A percentile compares a stretch with the other conserved stretches of the same genome.
Conservation (phyloP, 2,113 vertebrate species). For the Canis aureus region DNA sequence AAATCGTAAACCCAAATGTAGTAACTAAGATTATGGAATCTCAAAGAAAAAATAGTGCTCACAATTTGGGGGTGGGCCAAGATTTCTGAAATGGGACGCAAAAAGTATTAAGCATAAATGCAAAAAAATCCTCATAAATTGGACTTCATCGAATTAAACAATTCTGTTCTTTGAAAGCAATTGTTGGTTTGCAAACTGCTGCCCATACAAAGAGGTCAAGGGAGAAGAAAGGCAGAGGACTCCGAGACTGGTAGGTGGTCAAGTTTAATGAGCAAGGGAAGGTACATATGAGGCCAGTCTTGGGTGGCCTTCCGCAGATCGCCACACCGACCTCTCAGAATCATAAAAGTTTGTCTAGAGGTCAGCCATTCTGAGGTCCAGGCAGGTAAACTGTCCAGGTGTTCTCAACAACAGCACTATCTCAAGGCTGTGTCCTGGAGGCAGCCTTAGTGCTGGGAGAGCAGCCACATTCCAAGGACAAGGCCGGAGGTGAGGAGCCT, state of each 20-base stretch:
- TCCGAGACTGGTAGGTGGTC: not conserved
- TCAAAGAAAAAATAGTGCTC: not conserved
- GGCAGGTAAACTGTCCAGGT: not conserved
- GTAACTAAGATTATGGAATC: not conserved
- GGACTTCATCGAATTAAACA: not conserved
- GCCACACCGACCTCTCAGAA: not conserved
- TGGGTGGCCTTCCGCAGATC: not conserved
- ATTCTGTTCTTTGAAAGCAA: not conserved
- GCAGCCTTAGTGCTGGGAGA: not conserved
- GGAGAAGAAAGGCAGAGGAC: not conserved
- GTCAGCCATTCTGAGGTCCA: not conserved
- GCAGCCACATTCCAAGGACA: not conserved
- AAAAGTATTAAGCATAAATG: not conserved
- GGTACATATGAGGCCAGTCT: not conserved
- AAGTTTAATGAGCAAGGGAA: not conserved
- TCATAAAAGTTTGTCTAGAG: not conserved
- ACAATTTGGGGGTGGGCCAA: not conserved
- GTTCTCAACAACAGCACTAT: not conserved
- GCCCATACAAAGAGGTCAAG: not conserved
- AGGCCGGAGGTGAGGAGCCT: not conserved
- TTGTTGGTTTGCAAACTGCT: not conserved
- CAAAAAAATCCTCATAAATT: not conserved
- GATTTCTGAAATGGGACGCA: not conserved
- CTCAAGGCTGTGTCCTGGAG: not conserved
- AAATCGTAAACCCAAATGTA: not conserved